These are phyloP conservation scores for Leptonema lineaticorne DNA, from an alignment of 1,140 invertebrate genomes.

Conservation along the genomic window DNA sequence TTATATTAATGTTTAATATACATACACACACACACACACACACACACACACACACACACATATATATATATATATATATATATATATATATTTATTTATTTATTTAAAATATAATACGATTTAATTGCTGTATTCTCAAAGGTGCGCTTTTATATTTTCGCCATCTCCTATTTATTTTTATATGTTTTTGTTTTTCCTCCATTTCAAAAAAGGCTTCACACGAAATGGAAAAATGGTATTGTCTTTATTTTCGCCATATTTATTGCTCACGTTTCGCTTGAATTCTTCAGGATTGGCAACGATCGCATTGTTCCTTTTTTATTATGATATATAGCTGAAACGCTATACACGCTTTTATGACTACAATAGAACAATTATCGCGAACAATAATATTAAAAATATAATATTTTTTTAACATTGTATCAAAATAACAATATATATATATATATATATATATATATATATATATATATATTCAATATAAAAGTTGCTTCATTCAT, in stretches of 20 bases:
- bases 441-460: too few species aligned
- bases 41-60: neutral
- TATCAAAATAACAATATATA: too few species aligned
- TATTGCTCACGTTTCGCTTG: conserved; percentile 7
- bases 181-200: neutral
- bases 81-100: too few species aligned
- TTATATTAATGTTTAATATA: too few species aligned
- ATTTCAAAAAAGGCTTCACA: neutral
- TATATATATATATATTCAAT: too few species aligned
- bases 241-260: neutral
- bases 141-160: neutral
- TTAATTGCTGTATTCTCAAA: neutral
- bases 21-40: neutral
- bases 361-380: too few species aligned
- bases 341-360: neutral
- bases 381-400: too few species aligned
- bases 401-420: too few species aligned
- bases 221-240: neutral
- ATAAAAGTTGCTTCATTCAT: too few species aligned
- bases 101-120: neutral
- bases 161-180: neutral
- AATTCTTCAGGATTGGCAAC: neutral
- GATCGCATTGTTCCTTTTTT: neutral
- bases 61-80: too few species aligned
- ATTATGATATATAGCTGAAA: conserved; percentile 2